Conservation (phyloP, 2,797 vertebrate genomes). For the Anabas testudineus region DNA sequence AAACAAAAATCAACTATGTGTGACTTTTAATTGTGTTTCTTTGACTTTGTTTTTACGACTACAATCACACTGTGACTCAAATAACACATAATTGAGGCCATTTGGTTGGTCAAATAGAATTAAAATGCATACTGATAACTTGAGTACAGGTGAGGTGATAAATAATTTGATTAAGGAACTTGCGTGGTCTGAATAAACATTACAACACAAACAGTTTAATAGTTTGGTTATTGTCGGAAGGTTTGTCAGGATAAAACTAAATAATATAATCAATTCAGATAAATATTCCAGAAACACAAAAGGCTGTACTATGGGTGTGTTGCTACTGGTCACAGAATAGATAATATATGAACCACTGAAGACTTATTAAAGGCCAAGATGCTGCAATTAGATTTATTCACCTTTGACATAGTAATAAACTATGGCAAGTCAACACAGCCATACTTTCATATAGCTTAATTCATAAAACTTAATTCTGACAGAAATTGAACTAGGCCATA, state of each 20-base stretch:
- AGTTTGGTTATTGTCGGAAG: not conserved
- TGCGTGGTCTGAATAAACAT: not conserved
- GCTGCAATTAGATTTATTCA: constrained; percentile 1
- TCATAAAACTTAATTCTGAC: not conserved
- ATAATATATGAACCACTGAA: not conserved
- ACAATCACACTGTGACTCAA: constrained; percentile 50
- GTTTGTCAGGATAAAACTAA: not conserved
- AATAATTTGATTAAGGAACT: constrained; percentile 5
- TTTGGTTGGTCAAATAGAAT: constrained; percentile 47
- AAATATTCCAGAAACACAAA: not conserved
- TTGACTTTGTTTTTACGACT: constrained; percentile 48
- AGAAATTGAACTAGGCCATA: not conserved
- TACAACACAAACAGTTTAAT: not conserved
- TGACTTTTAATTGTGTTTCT: constrained; percentile 27
- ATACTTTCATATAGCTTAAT: not conserved
- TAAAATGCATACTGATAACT: constrained; percentile 21
- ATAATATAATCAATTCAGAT: constrained; percentile 1
- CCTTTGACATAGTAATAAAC: not conserved
- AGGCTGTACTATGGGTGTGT: not conserved
- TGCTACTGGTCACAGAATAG: constrained; percentile 4
- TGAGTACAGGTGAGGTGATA: not conserved
- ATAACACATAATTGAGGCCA: constrained; percentile 49
- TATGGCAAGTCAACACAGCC: not conserved
- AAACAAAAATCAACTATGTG: constrained; percentile 33
- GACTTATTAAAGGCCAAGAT: not conserved